These are phyloP conservation scores for Phataginus tetradactyla DNA, from an alignment of 2,797 vertebrate genomes.

Conservation along the genomic window DNA sequence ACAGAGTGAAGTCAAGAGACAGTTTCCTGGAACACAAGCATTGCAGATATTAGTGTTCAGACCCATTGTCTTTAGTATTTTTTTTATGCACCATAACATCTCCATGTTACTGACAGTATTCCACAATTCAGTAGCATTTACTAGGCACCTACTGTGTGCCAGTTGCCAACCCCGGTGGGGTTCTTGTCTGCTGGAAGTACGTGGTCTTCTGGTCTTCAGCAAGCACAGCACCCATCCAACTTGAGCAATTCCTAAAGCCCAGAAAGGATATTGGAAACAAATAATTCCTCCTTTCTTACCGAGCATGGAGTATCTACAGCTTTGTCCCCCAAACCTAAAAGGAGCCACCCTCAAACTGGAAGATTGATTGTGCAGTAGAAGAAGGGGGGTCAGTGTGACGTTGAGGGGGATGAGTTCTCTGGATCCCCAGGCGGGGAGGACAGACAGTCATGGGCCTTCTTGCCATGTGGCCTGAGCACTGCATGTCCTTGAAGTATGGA, in stretches of 20 bases:
- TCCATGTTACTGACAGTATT: neutral
- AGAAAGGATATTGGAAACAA: neutral
- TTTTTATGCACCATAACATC: neutral
- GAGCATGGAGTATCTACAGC: neutral
- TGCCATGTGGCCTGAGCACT: neutral
- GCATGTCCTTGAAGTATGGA: neutral
- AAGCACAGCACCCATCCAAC: neutral
- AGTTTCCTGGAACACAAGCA: neutral
- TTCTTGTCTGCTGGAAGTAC: neutral
- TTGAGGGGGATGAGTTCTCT: neutral
- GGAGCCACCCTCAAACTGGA: neutral
- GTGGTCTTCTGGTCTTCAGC: neutral
- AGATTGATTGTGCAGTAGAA: neutral
- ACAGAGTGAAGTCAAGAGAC: neutral
- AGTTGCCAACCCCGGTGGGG: neutral
- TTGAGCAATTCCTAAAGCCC: neutral
- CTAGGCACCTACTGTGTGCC: neutral
- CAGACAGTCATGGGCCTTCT: neutral
- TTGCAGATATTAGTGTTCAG: neutral
- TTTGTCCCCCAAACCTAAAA: neutral
- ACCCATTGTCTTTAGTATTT: neutral
- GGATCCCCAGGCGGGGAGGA: neutral
- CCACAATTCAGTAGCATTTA: neutral
- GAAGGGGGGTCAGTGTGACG: neutral
- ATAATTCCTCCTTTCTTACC: neutral